Conservation (phyloP, 2,797 vertebrate species). For the Parotocinclus haroldoi region DNA sequence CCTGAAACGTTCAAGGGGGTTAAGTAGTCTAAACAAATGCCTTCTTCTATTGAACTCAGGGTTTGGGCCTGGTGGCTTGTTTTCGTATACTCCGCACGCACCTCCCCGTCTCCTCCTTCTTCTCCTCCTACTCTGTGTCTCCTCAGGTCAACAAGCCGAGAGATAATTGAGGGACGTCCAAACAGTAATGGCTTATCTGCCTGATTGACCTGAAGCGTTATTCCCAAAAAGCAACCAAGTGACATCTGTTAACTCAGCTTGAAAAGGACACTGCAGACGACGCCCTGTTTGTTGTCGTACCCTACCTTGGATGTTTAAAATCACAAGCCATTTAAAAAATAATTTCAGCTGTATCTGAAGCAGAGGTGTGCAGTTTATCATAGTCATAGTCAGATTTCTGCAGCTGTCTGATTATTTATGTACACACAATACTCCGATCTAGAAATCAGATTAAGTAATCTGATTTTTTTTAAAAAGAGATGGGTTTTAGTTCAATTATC, state of each 20-base stretch:
- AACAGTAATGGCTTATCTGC: slow-evolving; percentile 54
- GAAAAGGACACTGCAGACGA: slow-evolving; percentile 48
- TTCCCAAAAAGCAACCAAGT: slow-evolving; percentile 35
- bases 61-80: slow-evolving; percentile 31
- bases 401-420: too few species aligned
- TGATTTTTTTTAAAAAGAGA: too few species aligned
- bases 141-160: slow-evolving; percentile 45
- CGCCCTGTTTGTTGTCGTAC: slow-evolving; percentile 35
- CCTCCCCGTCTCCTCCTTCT: slow-evolving; percentile 31
- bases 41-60: slow-evolving; percentile 35
- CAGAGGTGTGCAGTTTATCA: too few species aligned
- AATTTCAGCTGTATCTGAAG: too few species aligned
- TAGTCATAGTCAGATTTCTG: too few species aligned
- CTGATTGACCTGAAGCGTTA: slow-evolving; percentile 45
- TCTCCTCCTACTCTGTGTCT: slow-evolving; percentile 20
- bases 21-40: slow-evolving; percentile 46
- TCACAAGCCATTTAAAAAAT: too few species aligned
- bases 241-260: slow-evolving; percentile 56
- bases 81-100: slow-evolving; percentile 21
- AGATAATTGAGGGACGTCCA: slow-evolving; percentile 54
- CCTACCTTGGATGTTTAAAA: slow-evolving; percentile 19
- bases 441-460: too few species aligned
- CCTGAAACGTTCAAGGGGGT: slow-evolving; percentile 33
- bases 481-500: too few species aligned
- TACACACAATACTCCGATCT: too few species aligned